Conservation (phyloP, 2,113 vertebrate species). For the Ariopsis seemanni region DNA sequence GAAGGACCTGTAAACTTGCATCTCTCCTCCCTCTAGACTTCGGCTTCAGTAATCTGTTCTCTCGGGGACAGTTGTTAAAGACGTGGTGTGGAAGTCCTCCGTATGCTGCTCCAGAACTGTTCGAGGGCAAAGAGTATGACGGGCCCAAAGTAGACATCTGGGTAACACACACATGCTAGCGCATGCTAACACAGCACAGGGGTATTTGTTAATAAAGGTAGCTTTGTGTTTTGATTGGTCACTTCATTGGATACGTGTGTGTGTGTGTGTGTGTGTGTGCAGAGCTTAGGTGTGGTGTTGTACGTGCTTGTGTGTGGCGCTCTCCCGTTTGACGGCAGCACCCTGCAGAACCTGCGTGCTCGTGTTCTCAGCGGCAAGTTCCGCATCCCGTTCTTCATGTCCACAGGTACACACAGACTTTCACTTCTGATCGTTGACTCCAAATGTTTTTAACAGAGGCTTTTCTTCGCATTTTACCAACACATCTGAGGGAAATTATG, state of each 20-base stretch:
- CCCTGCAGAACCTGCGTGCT: constrained; percentile 94
- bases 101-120: constrained; percentile 94
- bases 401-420: constrained; percentile 80
- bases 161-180: constrained; percentile 71
- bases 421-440: not conserved
- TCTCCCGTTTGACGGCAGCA: constrained; percentile 96
- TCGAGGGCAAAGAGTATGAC: constrained; percentile 97
- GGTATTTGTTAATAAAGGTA: not conserved
- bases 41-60: constrained; percentile 93
- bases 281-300: constrained; percentile 96
- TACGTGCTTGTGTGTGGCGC: constrained; percentile 97
- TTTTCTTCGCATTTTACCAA: not conserved
- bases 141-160: constrained; percentile 99
- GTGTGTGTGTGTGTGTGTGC: constrained; percentile 10
- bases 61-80: constrained; percentile 92
- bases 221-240: not conserved
- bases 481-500: not conserved
- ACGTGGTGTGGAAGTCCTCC: constrained; percentile 98
- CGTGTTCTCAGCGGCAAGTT: constrained; percentile 97
- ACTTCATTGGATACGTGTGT: not conserved
- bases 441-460: not conserved
- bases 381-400: constrained; percentile 99
- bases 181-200: not conserved
- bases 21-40: not conserved
- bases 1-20: not conserved